phyloP scores from a whole-genome alignment of 2,113 vertebrate genomes.

The Holacanthus passer region DNA sequence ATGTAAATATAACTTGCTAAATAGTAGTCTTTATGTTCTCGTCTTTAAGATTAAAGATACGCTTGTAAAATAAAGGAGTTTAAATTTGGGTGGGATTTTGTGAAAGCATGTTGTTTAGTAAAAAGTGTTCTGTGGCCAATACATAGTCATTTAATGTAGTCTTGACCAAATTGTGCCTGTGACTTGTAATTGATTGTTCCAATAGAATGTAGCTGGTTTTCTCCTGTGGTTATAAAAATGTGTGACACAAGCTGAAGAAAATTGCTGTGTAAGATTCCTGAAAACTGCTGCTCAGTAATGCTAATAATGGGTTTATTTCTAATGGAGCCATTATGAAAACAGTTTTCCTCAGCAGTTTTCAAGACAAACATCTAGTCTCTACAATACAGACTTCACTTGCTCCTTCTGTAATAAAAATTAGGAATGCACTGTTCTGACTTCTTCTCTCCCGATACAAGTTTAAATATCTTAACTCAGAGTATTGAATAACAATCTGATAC shows the following conservation, averaged over 20 bases:
- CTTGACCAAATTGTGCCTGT: background rate
- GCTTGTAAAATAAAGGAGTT: background rate
- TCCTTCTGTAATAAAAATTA: background rate
- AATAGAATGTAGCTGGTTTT: background rate
- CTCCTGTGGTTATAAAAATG: background rate
- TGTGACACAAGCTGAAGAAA: background rate
- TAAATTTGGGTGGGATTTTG: background rate
- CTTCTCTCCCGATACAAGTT: background rate
- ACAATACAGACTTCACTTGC: background rate
- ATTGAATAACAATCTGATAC: background rate
- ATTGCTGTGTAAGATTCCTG: background rate
- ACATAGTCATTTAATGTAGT: background rate
- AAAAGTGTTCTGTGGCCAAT: background rate
- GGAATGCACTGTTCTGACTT: background rate
- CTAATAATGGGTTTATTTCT: background rate
- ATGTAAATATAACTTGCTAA: background rate
- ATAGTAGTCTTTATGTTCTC: background rate
- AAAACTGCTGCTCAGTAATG: background rate
- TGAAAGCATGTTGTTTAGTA: conserved; percentile 1
- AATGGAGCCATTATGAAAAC: background rate
- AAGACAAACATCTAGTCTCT: background rate
- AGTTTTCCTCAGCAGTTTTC: background rate
- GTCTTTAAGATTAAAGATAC: background rate
- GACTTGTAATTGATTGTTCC: background rate
- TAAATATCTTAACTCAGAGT: too few species aligned